Conservation (phyloP, 2,797 vertebrate genomes). For the Chiroxiphia lanceolata region DNA sequence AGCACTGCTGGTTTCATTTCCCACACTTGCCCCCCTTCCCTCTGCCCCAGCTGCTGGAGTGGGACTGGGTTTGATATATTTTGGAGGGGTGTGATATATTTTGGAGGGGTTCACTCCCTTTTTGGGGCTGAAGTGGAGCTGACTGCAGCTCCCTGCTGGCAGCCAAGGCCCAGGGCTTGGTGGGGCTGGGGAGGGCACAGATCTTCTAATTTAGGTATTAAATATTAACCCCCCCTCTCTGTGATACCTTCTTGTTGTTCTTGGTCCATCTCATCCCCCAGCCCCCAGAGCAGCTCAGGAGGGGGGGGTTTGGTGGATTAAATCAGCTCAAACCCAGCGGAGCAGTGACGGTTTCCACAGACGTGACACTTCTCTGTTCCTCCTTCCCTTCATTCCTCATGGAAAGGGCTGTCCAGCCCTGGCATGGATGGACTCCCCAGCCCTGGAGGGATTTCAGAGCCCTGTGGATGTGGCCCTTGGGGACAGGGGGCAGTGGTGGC, state of each 20-base stretch:
- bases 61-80: not conserved
- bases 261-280: not conserved
- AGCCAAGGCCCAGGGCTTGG: not conserved
- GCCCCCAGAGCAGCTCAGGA: not conserved
- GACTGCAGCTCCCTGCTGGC: not conserved
- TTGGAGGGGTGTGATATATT: not conserved
- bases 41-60: not conserved
- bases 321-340: not conserved
- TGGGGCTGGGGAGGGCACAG: not conserved
- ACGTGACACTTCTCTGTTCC: not conserved
- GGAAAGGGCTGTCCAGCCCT: not conserved
- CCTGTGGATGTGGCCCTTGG: not conserved
- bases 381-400: not conserved
- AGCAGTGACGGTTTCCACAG: not conserved
- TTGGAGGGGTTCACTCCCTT: not conserved
- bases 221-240: no score
- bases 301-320: not conserved
- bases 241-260: not conserved
- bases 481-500: not conserved
- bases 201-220: not conserved
- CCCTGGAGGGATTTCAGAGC: not conserved
- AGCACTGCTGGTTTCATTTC: not conserved
- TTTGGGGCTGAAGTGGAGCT: not conserved
- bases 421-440: not conserved
- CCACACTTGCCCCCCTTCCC: not conserved